phyloP scores from a whole-genome alignment of 2,113 vertebrate species.

The Accipiter virgatus region DNA sequence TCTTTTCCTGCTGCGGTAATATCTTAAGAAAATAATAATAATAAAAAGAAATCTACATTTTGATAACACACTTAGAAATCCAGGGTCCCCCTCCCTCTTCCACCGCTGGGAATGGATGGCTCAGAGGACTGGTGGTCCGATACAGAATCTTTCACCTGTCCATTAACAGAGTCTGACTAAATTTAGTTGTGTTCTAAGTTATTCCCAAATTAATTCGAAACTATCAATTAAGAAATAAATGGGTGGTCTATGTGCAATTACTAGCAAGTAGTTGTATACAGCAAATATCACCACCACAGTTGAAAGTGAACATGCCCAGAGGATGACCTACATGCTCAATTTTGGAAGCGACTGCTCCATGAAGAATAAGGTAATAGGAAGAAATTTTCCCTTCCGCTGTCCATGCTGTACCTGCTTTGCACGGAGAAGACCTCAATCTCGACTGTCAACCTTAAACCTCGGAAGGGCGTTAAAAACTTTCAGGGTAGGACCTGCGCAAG shows the following conservation, averaged over 20 bases:
- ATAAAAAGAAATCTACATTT: background rate
- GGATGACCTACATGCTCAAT: background rate
- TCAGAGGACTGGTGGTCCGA: conserved; percentile 50
- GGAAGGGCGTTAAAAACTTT: conserved; percentile 35
- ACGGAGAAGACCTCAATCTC: background rate
- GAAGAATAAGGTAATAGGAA: background rate
- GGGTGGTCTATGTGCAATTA: conserved; percentile 38
- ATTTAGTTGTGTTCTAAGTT: background rate
- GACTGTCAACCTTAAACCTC: background rate
- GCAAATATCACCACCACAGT: conserved; percentile 19
- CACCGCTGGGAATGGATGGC: conserved; percentile 40
- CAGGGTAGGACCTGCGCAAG: conserved; percentile 2
- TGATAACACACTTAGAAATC: conserved; percentile 6
- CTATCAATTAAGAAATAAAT: conserved; percentile 28
- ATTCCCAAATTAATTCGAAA: conserved; percentile 1
- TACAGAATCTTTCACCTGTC: conserved; percentile 63
- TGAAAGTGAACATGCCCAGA: background rate
- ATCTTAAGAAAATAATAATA: background rate
- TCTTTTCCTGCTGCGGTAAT: background rate
- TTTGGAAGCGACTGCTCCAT: background rate
- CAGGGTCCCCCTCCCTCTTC: background rate
- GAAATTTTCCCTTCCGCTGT: background rate
- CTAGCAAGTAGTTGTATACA: conserved; percentile 3
- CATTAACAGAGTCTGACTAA: background rate
- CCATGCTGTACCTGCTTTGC: background rate